Evolutionary conservation across 1,140 invertebrate species (phyloP).

Genomic region (Parapsyche elsis): DNA sequence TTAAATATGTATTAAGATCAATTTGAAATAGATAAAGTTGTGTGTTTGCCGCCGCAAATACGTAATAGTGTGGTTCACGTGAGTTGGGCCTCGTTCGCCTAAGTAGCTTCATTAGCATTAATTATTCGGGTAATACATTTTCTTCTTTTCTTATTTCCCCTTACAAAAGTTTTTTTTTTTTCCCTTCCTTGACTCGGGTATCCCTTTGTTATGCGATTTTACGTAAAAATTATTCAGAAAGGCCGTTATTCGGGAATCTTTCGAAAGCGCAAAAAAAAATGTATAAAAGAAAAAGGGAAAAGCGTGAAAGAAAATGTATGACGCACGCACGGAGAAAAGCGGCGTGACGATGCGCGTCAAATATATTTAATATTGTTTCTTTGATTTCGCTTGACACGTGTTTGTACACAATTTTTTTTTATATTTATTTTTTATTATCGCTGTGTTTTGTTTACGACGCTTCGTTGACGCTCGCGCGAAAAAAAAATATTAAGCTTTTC

Average conservation of each 20-base stretch:
- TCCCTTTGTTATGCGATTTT: conserved; percentile 33
- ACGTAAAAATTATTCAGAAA: conserved; percentile 11
- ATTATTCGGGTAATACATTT: conserved; percentile 27
- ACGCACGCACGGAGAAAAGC: not conserved
- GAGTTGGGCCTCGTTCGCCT: not conserved
- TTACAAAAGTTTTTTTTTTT: conserved; percentile 17
- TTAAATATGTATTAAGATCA: no score
- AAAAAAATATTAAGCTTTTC: conserved; percentile 4
- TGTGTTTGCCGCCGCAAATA: no score
- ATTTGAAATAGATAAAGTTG: no score
- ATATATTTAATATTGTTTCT: conserved; percentile 27
- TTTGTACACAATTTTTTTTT: conserved; percentile 1
- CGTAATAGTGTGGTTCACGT: not conserved
- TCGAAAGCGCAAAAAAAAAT: not conserved
- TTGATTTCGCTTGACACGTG: conserved; percentile 33
- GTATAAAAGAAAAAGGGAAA: not conserved
- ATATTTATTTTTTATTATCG: not conserved
- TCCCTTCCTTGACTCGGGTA: conserved; percentile 11
- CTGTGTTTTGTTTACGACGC: not conserved
- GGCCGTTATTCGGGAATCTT: not conserved
- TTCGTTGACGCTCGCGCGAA: not conserved
- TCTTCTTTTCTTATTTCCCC: not conserved
- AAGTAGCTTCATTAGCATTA: conserved; percentile 23
- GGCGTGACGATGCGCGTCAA: conserved; percentile 16
- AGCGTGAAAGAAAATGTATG: not conserved